A percentile compares a stretch with the other conserved stretches of the same genome.
phyloP scores from a whole-genome alignment of 1,140 invertebrate species.

The Acyrthosiphon pisum region DNA sequence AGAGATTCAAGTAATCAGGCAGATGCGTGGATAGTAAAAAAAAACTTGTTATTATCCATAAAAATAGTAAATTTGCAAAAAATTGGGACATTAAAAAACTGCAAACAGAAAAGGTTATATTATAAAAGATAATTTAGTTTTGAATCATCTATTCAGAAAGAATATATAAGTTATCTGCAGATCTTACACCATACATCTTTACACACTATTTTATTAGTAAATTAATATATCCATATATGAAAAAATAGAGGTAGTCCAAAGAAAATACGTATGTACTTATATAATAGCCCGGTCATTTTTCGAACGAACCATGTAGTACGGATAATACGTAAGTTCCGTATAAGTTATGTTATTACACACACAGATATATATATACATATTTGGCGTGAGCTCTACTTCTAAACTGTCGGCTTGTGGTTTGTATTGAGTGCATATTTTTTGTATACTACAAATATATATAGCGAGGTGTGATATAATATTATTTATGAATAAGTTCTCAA shows the following conservation, averaged over 20 bases:
- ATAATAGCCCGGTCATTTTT: neutral
- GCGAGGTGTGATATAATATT: neutral
- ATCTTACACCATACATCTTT: neutral
- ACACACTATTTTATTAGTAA: neutral
- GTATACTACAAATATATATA: neutral
- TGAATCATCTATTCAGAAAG: neutral
- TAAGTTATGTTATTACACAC: neutral
- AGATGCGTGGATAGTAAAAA: neutral
- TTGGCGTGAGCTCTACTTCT: constrained; percentile 36
- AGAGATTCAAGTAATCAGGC: neutral
- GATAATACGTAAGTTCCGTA: neutral
- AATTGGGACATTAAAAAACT: neutral
- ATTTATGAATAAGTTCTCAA: constrained; percentile 34
- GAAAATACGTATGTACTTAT: neutral
- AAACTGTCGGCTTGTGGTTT: constrained; percentile 39
- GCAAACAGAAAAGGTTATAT: neutral
- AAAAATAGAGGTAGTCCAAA: neutral
- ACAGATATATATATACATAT: neutral
- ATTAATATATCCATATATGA: neutral
- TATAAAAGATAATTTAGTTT: neutral
- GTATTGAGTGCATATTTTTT: constrained; percentile 8
- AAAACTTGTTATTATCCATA: neutral
- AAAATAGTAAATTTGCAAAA: neutral
- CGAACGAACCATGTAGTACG: neutral
- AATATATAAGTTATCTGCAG: neutral